Evolutionary conservation across 2,113 vertebrate genomes (phyloP), one percentile per base, ranked within the genome.

Genomic region (Sebastes schlegelii): DNA sequence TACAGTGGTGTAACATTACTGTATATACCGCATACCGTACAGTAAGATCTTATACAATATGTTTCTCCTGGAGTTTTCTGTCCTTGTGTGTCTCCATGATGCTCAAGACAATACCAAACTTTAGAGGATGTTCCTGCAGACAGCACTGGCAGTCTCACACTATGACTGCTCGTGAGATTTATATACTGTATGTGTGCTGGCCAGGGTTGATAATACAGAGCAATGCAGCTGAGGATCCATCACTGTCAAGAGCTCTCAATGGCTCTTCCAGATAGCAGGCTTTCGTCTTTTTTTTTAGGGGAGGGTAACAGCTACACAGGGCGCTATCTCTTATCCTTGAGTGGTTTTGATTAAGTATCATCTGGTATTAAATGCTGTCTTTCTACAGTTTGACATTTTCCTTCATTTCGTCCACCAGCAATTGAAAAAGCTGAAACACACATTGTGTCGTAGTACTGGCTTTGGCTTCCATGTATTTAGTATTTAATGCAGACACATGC

Each of bases 321-420:
- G 45, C 79, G 55, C 79, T 73, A 65, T 84, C 68, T 71, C 86
- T 84, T 60, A 88, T 92, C 58, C 82, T 88, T 89, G 89, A 92
- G 55, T 90, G 86, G 71, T 91, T 95, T 93, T 94, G 88, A 94
- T 95, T 88, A 93, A 95, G 84, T 90, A 89, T 93, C 89, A 95
- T 89, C 89, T 89, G 43, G 66, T 84, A 72, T 93, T 55, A 68
- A 70, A 88, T 88, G 86, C 52, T 83, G 52, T 64, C 48, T 66
- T 75, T 78, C 40, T 54, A 34, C 54, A 55, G 55, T 13, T 69
- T 79, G 68, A 88, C 57, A 48, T 83, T 75, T 75, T 73, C 51
- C 12, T 51, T 65, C 11, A 66, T 74, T 80, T 70, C 14, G 14
- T 69, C 34, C 65, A 77, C 10, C 45, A 71, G 45, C 34, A 6